A percentile compares a stretch with the other conserved stretches of the same genome.
These are phyloP conservation scores for Drosophila fulvimacula DNA, from an alignment of 2,888 invertebrate species.

Conservation along the genomic window DNA sequence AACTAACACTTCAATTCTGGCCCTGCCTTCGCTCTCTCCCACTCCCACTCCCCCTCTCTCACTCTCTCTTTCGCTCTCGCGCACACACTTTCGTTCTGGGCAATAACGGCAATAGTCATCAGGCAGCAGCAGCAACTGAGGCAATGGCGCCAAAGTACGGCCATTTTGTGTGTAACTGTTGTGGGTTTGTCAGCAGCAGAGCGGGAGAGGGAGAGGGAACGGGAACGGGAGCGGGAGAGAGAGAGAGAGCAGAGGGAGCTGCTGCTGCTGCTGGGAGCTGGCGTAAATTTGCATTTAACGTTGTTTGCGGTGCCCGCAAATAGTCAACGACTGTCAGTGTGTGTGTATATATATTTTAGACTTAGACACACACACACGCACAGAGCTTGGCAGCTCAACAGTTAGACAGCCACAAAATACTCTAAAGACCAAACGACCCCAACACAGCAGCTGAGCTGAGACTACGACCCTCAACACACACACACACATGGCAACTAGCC, in stretches of 20 bases:
- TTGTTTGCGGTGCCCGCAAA: constrained; percentile 80
- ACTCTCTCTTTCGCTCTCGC: constrained; percentile 1
- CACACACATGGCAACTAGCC: constrained; percentile 35
- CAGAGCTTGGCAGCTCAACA: constrained; percentile 56
- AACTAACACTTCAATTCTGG: constrained; percentile 81
- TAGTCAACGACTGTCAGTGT: constrained; percentile 59
- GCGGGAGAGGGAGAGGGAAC: not conserved
- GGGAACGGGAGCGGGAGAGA: not conserved
- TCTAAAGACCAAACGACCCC: constrained; percentile 69
- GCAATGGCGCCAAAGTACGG: constrained; percentile 80
- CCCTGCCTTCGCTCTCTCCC: constrained; percentile 18
- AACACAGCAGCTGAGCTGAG: constrained; percentile 42
- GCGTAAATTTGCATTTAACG: constrained; percentile 81
- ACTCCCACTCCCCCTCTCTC: not conserved
- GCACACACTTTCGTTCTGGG: constrained; percentile 37
- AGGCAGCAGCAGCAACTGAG: constrained; percentile 42
- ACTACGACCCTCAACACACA: constrained; percentile 34
- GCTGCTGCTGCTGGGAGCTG: constrained; percentile 27
- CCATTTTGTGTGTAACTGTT: constrained; percentile 72
- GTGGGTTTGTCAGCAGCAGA: constrained; percentile 7
- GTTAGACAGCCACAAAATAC: constrained; percentile 77
- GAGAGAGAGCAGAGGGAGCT: not conserved
- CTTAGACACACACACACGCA: constrained; percentile 23
- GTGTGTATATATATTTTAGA: constrained; percentile 7
- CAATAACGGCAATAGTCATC: constrained; percentile 79